Conservation (phyloP, 1,140 invertebrate species). For the Diorhabda sublineata region DNA sequence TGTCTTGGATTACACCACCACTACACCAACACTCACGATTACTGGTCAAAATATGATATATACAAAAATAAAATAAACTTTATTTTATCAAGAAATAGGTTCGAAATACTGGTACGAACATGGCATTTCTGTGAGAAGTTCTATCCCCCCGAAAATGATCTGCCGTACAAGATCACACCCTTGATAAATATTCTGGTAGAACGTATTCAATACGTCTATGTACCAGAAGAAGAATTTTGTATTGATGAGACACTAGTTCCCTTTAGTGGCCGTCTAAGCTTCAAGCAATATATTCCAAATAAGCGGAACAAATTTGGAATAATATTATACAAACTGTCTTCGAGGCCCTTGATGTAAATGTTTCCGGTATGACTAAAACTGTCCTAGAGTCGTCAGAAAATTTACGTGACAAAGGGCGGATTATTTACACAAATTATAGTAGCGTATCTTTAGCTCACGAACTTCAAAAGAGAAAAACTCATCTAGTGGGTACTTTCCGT, state of each 20-base stretch:
- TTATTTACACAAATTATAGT: conserved; percentile 39
- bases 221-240: conserved; percentile 38
- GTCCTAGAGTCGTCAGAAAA: conserved; percentile 11
- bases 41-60: not conserved
- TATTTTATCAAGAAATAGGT: conserved; percentile 44
- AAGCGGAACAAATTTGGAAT: conserved; percentile 47
- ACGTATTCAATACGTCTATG: conserved; percentile 39
- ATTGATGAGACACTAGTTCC: conserved; percentile 48
- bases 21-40: not conserved
- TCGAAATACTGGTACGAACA: conserved; percentile 41
- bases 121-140: conserved; percentile 43
- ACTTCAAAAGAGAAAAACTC: conserved; percentile 46
- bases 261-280: conserved; percentile 44
- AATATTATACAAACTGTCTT: conserved; percentile 46
- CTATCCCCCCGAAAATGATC: conserved; percentile 24
- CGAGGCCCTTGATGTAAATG: conserved; percentile 19
- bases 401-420: conserved; percentile 18
- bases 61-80: conserved; percentile 6
- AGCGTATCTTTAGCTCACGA: conserved; percentile 46
- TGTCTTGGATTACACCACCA: too few relatives aligned
- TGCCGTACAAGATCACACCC: conserved; percentile 37
- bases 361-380: not conserved
- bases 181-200: conserved; percentile 33
- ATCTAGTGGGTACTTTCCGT: conserved; percentile 48
- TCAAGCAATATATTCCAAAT: conserved; percentile 45